Evolutionary conservation across 2,888 invertebrate species (phyloP).

Genomic region (Sminthurides aquaticus): DNA sequence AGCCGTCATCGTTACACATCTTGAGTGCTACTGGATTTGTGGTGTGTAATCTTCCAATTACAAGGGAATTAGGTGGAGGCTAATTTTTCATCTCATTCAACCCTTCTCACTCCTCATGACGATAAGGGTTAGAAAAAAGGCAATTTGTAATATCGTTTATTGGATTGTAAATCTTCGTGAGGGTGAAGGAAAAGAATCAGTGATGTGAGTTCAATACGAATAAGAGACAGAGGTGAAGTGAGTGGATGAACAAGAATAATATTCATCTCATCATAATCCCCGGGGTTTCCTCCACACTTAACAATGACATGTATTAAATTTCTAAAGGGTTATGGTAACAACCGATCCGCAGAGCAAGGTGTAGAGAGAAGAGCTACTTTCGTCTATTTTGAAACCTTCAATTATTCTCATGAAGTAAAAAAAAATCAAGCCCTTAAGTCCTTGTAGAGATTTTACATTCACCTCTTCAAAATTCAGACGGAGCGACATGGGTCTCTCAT

Average conservation of each 20-base stretch:
- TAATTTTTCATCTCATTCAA: constrained; percentile 21
- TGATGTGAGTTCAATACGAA: too few relatives aligned
- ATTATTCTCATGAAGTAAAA: too few relatives aligned
- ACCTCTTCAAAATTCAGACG: too few relatives aligned
- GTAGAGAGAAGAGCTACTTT: too few relatives aligned
- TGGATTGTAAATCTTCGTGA: not conserved
- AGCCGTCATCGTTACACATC: constrained; percentile 26
- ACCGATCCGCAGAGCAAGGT: too few relatives aligned
- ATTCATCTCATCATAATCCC: constrained; percentile 1
- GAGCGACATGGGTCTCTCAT: too few relatives aligned
- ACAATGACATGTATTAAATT: constrained; percentile 6
- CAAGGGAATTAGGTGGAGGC: constrained; percentile 27
- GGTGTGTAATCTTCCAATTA: constrained; percentile 40
- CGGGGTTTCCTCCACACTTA: not conserved
- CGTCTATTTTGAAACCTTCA: too few relatives aligned
- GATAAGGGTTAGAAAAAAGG: not conserved
- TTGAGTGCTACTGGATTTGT: constrained; percentile 32
- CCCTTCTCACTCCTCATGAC: not conserved
- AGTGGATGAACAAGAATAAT: not conserved
- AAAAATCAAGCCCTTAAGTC: too few relatives aligned
- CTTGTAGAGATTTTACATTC: too few relatives aligned
- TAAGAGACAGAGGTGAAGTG: not conserved
- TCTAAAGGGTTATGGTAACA: not conserved
- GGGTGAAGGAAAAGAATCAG: not conserved
- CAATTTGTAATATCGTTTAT: constrained; percentile 4